Percentiles rank a stretch among this genome's conserved stretches.
These are phyloP conservation scores for Patella depressa DNA, from an alignment of 2,888 invertebrate genomes.

Conservation along the genomic window DNA sequence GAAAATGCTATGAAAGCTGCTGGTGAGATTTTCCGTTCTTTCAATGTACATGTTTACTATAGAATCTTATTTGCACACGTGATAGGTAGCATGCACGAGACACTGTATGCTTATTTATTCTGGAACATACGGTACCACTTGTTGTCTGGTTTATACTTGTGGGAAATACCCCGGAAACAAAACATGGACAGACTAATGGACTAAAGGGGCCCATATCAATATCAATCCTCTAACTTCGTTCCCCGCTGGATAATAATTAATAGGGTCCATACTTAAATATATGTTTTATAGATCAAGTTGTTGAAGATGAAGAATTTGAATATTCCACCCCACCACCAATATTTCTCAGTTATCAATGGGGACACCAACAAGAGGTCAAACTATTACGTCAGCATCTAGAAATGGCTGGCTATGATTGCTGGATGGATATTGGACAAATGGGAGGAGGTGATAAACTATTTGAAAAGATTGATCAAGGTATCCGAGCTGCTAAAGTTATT, in stretches of 20 bases:
- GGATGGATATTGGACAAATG: slow-evolving; percentile 70
- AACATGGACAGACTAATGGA: too few species aligned
- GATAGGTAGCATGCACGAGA: too few species aligned
- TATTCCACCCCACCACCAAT: slow-evolving; percentile 41
- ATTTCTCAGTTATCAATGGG: slow-evolving; percentile 67
- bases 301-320: slow-evolving; percentile 47
- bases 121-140: too few species aligned
- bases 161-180: too few species aligned
- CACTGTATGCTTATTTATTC: too few species aligned
- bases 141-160: too few species aligned
- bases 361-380: slow-evolving; percentile 63
- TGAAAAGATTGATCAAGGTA: slow-evolving; percentile 65
- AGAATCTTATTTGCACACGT: too few species aligned
- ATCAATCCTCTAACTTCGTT: too few species aligned
- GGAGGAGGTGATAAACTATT: slow-evolving; percentile 69
- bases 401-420: slow-evolving; percentile 65
- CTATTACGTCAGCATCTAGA: slow-evolving; percentile 59
- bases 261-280: neutral
- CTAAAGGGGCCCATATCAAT: too few species aligned
- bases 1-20: slow-evolving; percentile 61
- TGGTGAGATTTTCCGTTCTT: slow-evolving; percentile 34
- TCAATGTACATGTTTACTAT: too few species aligned
- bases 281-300: slow-evolving; percentile 42
- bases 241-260: too few species aligned
- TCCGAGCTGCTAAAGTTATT: slow-evolving; percentile 63